phyloP scores from a whole-genome alignment of 2,797 vertebrate species.

The Sciurus vulgaris region DNA sequence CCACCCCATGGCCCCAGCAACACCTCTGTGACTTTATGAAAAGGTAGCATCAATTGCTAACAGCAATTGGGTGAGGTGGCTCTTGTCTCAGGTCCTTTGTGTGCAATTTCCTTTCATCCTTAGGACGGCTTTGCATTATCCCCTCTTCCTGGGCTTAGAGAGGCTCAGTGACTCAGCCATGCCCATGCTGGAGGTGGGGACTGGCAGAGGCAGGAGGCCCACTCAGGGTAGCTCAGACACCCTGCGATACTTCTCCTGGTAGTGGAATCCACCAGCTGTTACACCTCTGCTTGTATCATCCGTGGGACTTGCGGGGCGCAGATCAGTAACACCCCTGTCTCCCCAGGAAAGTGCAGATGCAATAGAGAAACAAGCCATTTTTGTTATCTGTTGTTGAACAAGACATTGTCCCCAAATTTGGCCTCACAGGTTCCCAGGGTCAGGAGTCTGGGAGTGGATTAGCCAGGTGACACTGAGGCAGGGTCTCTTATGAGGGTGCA shows the following conservation, averaged over 20 bases:
- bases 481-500: neutral
- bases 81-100: rapidly evolving
- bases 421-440: neutral
- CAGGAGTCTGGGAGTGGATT: neutral
- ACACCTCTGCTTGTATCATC: neutral
- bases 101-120: neutral
- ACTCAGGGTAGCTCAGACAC: neutral
- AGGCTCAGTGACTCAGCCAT: rapidly evolving
- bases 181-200: neutral
- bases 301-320: too few relatives aligned
- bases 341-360: neutral
- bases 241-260: neutral
- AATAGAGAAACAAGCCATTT: neutral
- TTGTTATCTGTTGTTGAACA: neutral
- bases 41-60: neutral
- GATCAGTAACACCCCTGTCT: neutral
- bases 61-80: rapidly evolving
- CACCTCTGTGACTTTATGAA: neutral
- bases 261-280: neutral
- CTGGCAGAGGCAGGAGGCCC: neutral
- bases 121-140: neutral
- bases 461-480: neutral
- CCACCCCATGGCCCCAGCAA: neutral
- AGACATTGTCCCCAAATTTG: neutral
- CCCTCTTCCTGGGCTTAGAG: neutral